These are phyloP conservation scores for Microtus montanus DNA, from an alignment of 2,113 vertebrate species.

Conservation along the genomic window DNA sequence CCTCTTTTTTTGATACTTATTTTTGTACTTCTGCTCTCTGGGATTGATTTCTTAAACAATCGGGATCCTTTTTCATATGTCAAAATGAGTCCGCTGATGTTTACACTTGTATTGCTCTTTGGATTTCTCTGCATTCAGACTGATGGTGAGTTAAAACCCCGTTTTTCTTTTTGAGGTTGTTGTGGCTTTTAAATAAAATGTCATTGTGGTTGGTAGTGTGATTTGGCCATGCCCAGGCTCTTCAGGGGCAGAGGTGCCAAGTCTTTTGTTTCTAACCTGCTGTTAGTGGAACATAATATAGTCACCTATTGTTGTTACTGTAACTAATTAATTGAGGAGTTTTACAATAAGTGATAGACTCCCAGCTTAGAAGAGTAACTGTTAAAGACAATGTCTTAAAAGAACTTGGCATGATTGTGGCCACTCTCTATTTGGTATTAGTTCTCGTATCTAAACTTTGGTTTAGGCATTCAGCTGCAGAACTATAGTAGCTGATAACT, in stretches of 20 bases:
- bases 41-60: constrained; percentile 87
- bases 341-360: constrained; percentile 55
- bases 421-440: constrained; percentile 36
- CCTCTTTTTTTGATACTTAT: constrained; percentile 86
- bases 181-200: constrained; percentile 78
- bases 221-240: constrained; percentile 53
- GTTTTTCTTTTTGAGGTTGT: constrained; percentile 60
- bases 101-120: constrained; percentile 93
- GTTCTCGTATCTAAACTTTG: constrained; percentile 82
- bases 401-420: constrained; percentile 15
- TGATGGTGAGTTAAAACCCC: constrained; percentile 91
- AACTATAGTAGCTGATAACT: constrained; percentile 62
- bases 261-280: constrained; percentile 75
- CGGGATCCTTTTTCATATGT: constrained; percentile 95
- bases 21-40: constrained; percentile 81
- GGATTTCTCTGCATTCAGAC: constrained; percentile 94
- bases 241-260: neutral
- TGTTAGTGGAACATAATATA: constrained; percentile 60
- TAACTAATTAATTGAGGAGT: constrained; percentile 64
- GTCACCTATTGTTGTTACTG: constrained; percentile 57
- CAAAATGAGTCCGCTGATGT: constrained; percentile 96
- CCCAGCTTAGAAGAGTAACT: constrained; percentile 47
- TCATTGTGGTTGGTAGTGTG: constrained; percentile 39
- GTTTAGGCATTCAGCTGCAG: constrained; percentile 59
- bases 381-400: constrained; percentile 43